A percentile compares a stretch with the other conserved stretches of the same genome.
phyloP scores from a whole-genome alignment of 2,113 vertebrate species.

The Epinephelus fuscoguttatus region DNA sequence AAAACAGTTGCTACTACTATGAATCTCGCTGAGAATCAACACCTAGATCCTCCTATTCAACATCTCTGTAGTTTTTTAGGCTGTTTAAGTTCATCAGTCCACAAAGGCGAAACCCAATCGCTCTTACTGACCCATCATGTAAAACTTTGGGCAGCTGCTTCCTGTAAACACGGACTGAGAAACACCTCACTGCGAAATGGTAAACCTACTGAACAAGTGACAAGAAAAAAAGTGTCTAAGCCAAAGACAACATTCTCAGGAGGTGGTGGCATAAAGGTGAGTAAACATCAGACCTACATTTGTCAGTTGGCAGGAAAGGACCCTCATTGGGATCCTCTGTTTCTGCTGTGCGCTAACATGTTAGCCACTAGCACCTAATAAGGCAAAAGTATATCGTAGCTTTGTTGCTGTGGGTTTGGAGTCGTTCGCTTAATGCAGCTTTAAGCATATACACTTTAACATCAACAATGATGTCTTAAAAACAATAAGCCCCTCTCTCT shows the following conservation, averaged over 20 bases:
- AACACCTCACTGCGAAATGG: background rate
- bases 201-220: background rate
- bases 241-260: background rate
- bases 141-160: background rate
- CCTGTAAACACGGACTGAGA: background rate
- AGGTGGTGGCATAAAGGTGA: background rate
- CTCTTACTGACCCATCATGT: background rate
- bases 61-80: background rate
- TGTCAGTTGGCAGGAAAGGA: background rate
- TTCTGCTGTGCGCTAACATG: background rate
- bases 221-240: background rate
- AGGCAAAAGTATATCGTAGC: background rate
- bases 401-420: slow-evolving; percentile 21
- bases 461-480: slow-evolving; percentile 49
- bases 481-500: slow-evolving; percentile 50
- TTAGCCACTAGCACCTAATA: slow-evolving; percentile 1
- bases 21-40: slow-evolving; percentile 1
- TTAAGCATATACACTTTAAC: slow-evolving; percentile 43
- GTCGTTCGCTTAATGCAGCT: slow-evolving; percentile 44
- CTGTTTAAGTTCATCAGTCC: background rate
- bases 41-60: background rate
- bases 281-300: slow-evolving; percentile 7
- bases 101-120: background rate
- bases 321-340: background rate
- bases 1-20: background rate